A percentile compares a stretch with the other conserved stretches of the same genome.
phyloP scores from a whole-genome alignment of 1,140 invertebrate genomes.

The Helicoverpa armigera region DNA sequence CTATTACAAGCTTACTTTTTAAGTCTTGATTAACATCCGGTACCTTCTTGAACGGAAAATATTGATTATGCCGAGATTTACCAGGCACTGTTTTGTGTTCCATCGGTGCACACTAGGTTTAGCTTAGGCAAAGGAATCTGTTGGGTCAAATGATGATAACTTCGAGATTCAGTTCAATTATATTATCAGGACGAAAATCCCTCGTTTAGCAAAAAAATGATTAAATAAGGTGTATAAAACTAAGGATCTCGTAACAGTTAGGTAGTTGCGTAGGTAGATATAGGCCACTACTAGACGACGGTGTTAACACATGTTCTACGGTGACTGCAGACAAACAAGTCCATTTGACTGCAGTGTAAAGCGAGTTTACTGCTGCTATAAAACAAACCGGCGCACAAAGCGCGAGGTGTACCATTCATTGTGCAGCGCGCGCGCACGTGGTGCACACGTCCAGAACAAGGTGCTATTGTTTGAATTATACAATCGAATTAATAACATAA shows the following conservation, averaged over 20 bases:
- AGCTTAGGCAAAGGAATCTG: too few species aligned
- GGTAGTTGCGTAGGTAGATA: background rate
- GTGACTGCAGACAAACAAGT: background rate
- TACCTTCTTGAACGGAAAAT: background rate
- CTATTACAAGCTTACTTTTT: background rate
- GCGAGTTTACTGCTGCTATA: constrained; percentile 18
- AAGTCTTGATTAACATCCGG: background rate
- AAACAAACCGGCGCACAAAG: constrained; percentile 39
- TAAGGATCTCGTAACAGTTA: background rate
- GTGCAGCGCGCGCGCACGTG: constrained; percentile 59
- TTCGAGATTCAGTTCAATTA: too few species aligned
- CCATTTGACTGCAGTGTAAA: background rate
- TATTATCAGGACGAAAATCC: too few species aligned
- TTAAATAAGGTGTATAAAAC: too few species aligned
- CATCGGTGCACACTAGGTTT: background rate
- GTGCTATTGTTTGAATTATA: constrained; percentile 63
- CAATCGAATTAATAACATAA: background rate
- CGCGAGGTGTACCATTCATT: constrained; percentile 54
- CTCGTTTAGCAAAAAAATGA: too few species aligned
- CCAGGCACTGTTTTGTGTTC: background rate
- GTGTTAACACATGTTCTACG: background rate
- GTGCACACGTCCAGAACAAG: constrained; percentile 63
- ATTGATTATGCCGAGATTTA: background rate
- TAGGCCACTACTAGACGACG: background rate
- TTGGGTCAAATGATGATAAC: too few species aligned